Conservation (phyloP, 2,113 vertebrate genomes). For the Sceloporus undulatus region DNA sequence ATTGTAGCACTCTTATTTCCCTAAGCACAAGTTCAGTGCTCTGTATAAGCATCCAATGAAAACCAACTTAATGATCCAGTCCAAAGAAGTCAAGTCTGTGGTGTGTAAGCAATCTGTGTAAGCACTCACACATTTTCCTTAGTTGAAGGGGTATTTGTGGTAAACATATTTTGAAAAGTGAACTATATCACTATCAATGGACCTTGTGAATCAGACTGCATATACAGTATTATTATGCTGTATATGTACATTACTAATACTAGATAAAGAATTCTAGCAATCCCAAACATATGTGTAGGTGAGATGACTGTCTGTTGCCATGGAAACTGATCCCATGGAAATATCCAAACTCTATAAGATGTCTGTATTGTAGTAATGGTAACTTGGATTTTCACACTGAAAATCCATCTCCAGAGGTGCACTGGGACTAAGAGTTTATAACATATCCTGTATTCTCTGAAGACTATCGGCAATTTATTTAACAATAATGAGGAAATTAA, state of each 20-base stretch:
- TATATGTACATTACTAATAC: constrained; percentile 1
- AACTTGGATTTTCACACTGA: constrained; percentile 44
- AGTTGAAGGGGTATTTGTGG: background rate
- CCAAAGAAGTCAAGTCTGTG: background rate
- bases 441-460: constrained; percentile 55
- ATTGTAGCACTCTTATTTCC: too few species aligned
- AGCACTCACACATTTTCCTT: background rate
- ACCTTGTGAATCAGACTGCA: constrained; percentile 4
- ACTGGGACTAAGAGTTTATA: constrained; percentile 55
- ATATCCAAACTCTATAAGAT: constrained; percentile 46
- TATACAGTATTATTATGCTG: constrained; percentile 1
- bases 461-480: constrained; percentile 64
- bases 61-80: background rate
- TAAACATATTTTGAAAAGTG: background rate
- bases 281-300: background rate
- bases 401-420: constrained; percentile 39
- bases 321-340: constrained; percentile 41
- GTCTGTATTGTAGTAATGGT: constrained; percentile 41
- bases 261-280: constrained; percentile 24
- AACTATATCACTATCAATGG: background rate
- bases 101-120: background rate
- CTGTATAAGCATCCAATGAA: background rate
- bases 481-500: constrained; percentile 62
- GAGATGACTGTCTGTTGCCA: constrained; percentile 10
- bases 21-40: background rate